These are phyloP conservation scores for Orthonyx spaldingii DNA, from an alignment of 2,113 vertebrate genomes.

Conservation along the genomic window DNA sequence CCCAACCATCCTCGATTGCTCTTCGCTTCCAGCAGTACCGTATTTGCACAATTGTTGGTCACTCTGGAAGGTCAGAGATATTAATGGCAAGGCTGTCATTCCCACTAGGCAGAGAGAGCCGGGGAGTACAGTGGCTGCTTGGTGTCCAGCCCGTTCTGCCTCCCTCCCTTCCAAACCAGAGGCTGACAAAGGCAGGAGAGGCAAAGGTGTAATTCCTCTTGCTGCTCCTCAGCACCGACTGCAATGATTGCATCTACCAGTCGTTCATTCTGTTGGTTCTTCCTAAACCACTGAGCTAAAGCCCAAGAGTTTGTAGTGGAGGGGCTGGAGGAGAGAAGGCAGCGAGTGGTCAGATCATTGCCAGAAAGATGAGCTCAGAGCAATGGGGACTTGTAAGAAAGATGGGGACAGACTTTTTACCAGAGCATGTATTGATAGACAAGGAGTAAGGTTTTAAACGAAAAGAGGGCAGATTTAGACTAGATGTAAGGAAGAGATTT, in stretches of 20 bases:
- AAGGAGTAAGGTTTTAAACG: neutral
- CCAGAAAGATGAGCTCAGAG: neutral
- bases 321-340: neutral
- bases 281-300: neutral
- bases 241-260: neutral
- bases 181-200: neutral
- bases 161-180: neutral
- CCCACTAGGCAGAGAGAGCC: neutral
- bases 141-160: neutral
- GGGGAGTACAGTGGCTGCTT: neutral
- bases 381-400: neutral
- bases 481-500: neutral
- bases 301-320: neutral
- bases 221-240: neutral
- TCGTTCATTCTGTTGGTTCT: neutral
- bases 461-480: neutral
- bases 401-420: neutral
- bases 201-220: neutral
- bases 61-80: neutral
- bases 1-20: neutral
- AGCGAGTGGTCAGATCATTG: fast-evolving
- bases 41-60: neutral
- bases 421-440: neutral
- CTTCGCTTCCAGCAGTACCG: neutral
- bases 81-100: neutral